Evolutionary conservation across 1,140 invertebrate species (phyloP).

Genomic region (Thrips palmi): DNA sequence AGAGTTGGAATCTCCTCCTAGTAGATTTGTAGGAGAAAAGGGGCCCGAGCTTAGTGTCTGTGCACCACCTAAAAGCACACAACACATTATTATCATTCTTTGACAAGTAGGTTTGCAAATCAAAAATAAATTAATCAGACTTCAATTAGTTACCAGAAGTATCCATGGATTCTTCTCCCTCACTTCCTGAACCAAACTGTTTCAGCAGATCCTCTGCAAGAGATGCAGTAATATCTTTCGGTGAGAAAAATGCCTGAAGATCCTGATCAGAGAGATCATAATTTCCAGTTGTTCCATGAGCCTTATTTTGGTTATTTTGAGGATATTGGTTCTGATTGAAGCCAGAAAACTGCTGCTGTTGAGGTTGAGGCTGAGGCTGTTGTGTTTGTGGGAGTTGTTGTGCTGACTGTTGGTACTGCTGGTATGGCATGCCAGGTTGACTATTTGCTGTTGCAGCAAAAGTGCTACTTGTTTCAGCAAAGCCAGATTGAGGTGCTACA

Average conservation of each 20-base stretch:
- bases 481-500: conserved; percentile 27
- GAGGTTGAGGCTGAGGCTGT: conserved; percentile 8
- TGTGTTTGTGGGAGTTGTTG: conserved; percentile 14
- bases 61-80: conserved; percentile 6
- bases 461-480: conserved; percentile 25
- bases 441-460: conserved; percentile 26
- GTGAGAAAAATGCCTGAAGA: conserved; percentile 45
- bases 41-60: conserved; percentile 26
- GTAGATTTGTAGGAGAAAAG: conserved; percentile 33
- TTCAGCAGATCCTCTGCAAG: conserved; percentile 69
- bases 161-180: neutral
- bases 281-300: no score
- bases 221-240: conserved; percentile 56
- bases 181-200: conserved; percentile 54
- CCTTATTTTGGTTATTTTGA: conserved; percentile 21
- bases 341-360: no score
- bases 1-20: no score
- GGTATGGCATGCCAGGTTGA: conserved; percentile 30
- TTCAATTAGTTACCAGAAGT: conserved; percentile 7
- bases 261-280: no score
- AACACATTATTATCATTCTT: neutral
- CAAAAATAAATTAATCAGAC: conserved; percentile 2
- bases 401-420: conserved; percentile 27
- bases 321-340: conserved; percentile 18
- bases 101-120: neutral